Conservation (phyloP, 2,797 vertebrate species). For the Megalops cyprinoides region DNA sequence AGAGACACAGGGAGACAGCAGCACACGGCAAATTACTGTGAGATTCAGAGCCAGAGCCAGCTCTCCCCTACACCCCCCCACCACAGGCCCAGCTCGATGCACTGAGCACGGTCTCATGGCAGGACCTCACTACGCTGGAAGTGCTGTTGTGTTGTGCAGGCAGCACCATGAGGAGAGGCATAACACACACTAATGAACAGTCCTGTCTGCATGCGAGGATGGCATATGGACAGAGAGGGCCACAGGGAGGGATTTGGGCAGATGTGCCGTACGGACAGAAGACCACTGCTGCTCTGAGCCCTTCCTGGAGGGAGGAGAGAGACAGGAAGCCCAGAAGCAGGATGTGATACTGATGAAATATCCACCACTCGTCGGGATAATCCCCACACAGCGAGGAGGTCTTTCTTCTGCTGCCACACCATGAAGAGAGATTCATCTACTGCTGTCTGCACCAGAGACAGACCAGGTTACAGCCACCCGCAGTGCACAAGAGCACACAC, state of each 20-base stretch:
- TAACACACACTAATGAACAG: slow-evolving; percentile 72
- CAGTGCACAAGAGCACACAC: too few relatives aligned
- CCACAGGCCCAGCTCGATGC: neutral
- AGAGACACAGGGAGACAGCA: slow-evolving; percentile 63
- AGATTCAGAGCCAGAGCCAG: too few relatives aligned
- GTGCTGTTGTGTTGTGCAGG: slow-evolving; percentile 75
- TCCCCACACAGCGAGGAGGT: too few relatives aligned
- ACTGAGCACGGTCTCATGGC: slow-evolving; percentile 67
- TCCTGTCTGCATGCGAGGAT: slow-evolving; percentile 69
- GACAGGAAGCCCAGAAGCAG: too few relatives aligned
- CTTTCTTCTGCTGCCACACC: too few relatives aligned
- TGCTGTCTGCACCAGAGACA: too few relatives aligned
- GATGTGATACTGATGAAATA: too few relatives aligned
- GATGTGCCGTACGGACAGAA: slow-evolving; percentile 61
- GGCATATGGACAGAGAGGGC: slow-evolving; percentile 72
- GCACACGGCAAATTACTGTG: slow-evolving; percentile 51
- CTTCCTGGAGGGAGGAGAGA: too few relatives aligned
- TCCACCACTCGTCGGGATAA: too few relatives aligned
- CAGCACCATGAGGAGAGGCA: slow-evolving; percentile 72
- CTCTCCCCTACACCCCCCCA: too few relatives aligned
- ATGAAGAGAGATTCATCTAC: too few relatives aligned
- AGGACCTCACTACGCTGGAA: slow-evolving; percentile 79
- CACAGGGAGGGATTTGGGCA: neutral
- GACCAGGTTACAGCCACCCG: too few relatives aligned
- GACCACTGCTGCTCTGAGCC: slow-evolving; percentile 46